Evolutionary conservation across 2,888 invertebrate species (phyloP), one percentile per base, ranked within the genome.

Genomic region (Ornithoptera priamus): DNA sequence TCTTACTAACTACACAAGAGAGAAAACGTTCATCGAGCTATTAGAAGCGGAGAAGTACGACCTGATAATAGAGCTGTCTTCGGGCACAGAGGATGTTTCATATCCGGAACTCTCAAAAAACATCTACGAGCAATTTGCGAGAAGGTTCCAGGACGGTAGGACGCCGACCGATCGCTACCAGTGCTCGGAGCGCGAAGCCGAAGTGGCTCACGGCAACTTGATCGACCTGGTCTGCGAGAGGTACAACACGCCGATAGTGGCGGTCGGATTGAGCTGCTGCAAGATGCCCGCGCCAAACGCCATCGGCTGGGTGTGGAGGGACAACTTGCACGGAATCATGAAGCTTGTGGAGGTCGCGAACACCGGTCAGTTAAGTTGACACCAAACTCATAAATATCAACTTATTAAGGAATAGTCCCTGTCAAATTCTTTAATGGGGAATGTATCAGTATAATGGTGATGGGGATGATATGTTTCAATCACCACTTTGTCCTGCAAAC

Each of bases 181-280:
- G n/a, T 86, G 92, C 72, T 73, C 77, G 62, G 70, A 79, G 18
- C 67, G 77, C 22, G 73, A 85, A 1, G 70, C 72, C 7, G 80
- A 83, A 76, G 63, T 77, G 0, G 80, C 77, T 0, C 93, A 93
- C 66, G 93, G 93, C 0, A 88, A 93, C 53, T 78, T 94, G 74
- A 94, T 94, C 7, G 94, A 94, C 82, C 86, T 93, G 67, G 81
- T 97, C 20, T 94, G 93, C 73, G 93, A 94, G 42, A 92, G 94
- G 77, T 96, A 94, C 76, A 92, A 94, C 66, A 92, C 94, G 1
- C 95, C 96, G 0, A 90, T 96, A 81, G 90, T 96, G 64, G 95
- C 96, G 0, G 93, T 95, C 5, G 96, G 96, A 22, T 84, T 98
- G 39, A 95, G 95, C 68, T 98, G 98, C 79, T 98, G 98, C 81